A percentile compares a stretch with the other conserved stretches of the same genome.
Evolutionary conservation across 2,113 vertebrate genomes (phyloP).

Genomic region (Colossoma macropomum): DNA sequence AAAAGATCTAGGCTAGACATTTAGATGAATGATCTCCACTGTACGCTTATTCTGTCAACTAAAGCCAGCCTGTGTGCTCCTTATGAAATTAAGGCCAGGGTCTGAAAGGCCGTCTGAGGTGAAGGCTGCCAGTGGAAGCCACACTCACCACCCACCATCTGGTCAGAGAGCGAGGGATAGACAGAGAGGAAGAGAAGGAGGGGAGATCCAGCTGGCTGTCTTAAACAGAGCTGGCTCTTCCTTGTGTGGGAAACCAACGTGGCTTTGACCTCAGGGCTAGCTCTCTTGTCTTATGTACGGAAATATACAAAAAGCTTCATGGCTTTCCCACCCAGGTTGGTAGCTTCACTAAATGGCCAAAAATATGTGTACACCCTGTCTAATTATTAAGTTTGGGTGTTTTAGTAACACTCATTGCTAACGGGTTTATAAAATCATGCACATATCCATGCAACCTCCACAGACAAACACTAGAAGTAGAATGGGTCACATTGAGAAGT

Average conservation of each 20-base stretch:
- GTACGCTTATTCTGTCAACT: slow-evolving; percentile 5
- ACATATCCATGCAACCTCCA: too few relatives aligned
- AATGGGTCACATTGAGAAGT: too few relatives aligned
- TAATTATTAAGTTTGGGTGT: too few relatives aligned
- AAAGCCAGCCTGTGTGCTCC: slow-evolving; percentile 8
- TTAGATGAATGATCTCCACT: slow-evolving; percentile 17
- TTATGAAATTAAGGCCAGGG: slow-evolving; percentile 16
- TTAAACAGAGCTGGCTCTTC: slow-evolving; percentile 54
- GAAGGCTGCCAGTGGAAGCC: slow-evolving; percentile 41
- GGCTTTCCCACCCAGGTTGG: background rate
- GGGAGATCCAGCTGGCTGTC: slow-evolving; percentile 67
- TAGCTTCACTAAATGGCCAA: background rate
- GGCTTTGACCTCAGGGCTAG: slow-evolving; percentile 35
- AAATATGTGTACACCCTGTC: too few relatives aligned
- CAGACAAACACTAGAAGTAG: too few relatives aligned
- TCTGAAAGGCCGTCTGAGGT: slow-evolving; percentile 48
- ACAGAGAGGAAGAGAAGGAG: slow-evolving; percentile 18
- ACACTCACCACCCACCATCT: slow-evolving; percentile 46
- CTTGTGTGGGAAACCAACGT: slow-evolving; percentile 50
- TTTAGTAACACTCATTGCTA: too few relatives aligned
- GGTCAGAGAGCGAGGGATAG: slow-evolving; percentile 19
- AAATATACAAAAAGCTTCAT: background rate
- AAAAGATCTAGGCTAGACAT: slow-evolving; percentile 12
- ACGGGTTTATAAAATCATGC: too few relatives aligned
- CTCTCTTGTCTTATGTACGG: slow-evolving; percentile 28